Percentiles rank a stretch among this genome's conserved stretches.
These are phyloP conservation scores for Ceyx cyanopectus DNA, from an alignment of 2,113 vertebrate species.

Conservation along the genomic window DNA sequence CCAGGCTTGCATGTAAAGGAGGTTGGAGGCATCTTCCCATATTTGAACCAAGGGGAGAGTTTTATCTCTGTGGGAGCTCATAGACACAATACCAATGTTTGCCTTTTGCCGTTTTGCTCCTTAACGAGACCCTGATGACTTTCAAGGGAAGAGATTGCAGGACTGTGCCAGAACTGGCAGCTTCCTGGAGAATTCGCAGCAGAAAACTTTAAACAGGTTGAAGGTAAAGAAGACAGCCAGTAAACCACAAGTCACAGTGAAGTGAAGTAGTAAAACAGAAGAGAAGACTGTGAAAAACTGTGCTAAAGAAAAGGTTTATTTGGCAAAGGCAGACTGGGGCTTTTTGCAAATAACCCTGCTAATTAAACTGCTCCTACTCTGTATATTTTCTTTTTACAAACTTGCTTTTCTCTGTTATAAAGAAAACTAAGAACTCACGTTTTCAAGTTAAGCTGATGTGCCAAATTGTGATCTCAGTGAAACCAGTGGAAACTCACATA, in stretches of 20 bases:
- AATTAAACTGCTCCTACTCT: conserved; percentile 53
- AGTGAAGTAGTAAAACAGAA: not conserved
- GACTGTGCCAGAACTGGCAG: conserved; percentile 68
- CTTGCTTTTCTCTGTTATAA: not conserved
- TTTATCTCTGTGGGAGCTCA: conserved; percentile 69
- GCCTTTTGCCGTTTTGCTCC: conserved; percentile 16
- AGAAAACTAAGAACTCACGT: not conserved
- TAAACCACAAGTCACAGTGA: not conserved
- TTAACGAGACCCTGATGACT: conserved; percentile 63
- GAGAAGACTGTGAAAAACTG: not conserved
- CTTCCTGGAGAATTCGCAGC: conserved; percentile 65
- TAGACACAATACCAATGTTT: conserved; percentile 70
- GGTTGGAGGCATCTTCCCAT: conserved; percentile 60
- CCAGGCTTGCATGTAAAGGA: not conserved
- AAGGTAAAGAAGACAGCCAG: conserved; percentile 34
- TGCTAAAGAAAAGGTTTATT: not conserved
- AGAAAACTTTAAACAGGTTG: conserved; percentile 18
- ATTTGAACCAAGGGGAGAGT: conserved; percentile 46
- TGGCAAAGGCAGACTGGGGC: not conserved
- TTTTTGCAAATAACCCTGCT: not conserved
- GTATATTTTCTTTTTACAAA: conserved; percentile 5
- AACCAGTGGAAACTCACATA: conserved; percentile 22
- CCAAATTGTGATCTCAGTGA: conserved; percentile 55
- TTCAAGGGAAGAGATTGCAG: conserved; percentile 71
- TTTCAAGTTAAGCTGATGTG: conserved; percentile 11